A percentile compares a stretch with the other conserved stretches of the same genome.
phyloP scores from a whole-genome alignment of 1,140 invertebrate genomes.

The Drosophila orosa region DNA sequence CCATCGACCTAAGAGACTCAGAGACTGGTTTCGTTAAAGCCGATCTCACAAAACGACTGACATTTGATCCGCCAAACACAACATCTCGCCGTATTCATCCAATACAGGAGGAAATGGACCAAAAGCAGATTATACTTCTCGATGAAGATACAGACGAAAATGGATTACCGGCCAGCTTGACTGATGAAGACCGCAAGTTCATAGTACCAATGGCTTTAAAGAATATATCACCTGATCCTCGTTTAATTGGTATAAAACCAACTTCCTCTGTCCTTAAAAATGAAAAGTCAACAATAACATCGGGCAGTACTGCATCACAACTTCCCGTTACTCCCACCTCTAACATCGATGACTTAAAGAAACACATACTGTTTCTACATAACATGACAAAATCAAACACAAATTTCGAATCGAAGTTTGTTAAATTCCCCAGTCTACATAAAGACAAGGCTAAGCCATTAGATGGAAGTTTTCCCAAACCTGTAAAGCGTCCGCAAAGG shows the following conservation, averaged over 20 bases:
- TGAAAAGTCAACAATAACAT: conserved; percentile 29
- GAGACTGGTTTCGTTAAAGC: conserved; percentile 75
- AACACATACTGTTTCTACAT: conserved; percentile 80
- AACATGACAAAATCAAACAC: conserved; percentile 80
- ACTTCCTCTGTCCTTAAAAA: conserved; percentile 17
- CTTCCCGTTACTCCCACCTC: conserved; percentile 50
- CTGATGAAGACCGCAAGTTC: conserved; percentile 79
- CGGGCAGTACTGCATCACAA: conserved; percentile 42
- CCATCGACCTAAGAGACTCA: conserved; percentile 76
- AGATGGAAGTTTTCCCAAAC: conserved; percentile 14
- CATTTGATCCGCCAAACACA: conserved; percentile 33
- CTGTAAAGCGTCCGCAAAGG: conserved; percentile 56
- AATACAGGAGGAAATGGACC: conserved; percentile 82
- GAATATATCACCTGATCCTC: conserved; percentile 72
- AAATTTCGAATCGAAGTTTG: conserved; percentile 83
- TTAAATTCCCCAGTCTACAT: conserved; percentile 80
- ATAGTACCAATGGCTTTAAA: conserved; percentile 83
- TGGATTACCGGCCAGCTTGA: conserved; percentile 72
- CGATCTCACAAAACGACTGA: conserved; percentile 72
- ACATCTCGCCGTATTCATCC: conserved; percentile 64
- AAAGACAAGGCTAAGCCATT: conserved; percentile 65
- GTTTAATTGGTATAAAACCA: conserved; percentile 23
- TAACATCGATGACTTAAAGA: conserved; percentile 82
- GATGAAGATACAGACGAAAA: conserved; percentile 81
- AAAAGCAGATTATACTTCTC: conserved; percentile 80